Percentiles rank a stretch among this genome's conserved stretches.
phyloP scores from a whole-genome alignment of 2,113 vertebrate species.

The Channa maculata region DNA sequence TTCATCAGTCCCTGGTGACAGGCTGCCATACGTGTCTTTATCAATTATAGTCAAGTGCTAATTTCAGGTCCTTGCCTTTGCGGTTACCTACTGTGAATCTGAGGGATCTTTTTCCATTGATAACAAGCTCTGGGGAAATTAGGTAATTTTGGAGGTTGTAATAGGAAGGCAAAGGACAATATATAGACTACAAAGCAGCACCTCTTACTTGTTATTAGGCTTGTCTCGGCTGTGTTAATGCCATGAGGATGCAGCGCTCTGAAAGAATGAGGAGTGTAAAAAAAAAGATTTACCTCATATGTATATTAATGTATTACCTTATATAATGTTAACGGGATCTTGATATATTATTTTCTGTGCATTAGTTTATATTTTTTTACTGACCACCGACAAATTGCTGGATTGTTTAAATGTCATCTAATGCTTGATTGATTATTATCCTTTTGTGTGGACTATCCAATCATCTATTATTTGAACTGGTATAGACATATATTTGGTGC shows the following conservation, averaged over 20 bases:
- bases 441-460: neutral
- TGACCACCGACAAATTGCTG: neutral
- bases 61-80: slow-evolving; percentile 50
- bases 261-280: neutral
- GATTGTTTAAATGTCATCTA: too few relatives aligned
- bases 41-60: slow-evolving; percentile 58
- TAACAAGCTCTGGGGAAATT: slow-evolving; percentile 43
- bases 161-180: slow-evolving; percentile 1
- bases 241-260: neutral
- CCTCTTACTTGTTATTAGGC: slow-evolving; percentile 8
- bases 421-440: neutral
- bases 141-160: slow-evolving; percentile 22
- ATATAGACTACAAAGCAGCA: slow-evolving; percentile 21
- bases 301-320: too few relatives aligned
- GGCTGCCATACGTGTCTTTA: slow-evolving; percentile 52
- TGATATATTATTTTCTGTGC: neutral
- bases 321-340: too few relatives aligned
- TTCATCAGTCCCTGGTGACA: slow-evolving; percentile 3
- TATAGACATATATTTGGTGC: neutral
- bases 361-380: neutral
- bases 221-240: neutral
- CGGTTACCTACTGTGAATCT: slow-evolving; percentile 32
- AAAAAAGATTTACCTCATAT: too few relatives aligned
- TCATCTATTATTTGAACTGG: neutral
- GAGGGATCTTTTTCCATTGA: slow-evolving; percentile 59